Percentiles rank a stretch among this genome's conserved stretches.
Evolutionary conservation across 2,797 vertebrate genomes (phyloP).

Genomic region (Setipinna tenuifilis): DNA sequence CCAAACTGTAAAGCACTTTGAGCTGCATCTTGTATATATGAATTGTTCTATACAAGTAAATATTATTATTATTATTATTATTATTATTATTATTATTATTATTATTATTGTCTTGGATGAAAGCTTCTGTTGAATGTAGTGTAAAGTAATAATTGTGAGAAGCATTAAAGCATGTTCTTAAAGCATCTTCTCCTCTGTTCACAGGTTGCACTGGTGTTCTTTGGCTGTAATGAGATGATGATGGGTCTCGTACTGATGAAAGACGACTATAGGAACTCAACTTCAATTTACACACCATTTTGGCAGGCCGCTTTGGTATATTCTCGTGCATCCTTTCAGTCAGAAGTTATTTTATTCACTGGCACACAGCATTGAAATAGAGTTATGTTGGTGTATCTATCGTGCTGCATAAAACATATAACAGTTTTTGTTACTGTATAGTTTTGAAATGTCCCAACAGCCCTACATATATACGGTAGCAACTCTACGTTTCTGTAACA

Average conservation of each 20-base stretch:
- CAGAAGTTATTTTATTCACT: background rate
- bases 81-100: too few species aligned
- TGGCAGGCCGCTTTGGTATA: constrained; percentile 68
- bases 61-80: too few species aligned
- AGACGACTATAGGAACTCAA: fast-evolving
- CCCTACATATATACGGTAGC: too few species aligned
- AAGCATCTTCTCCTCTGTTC: background rate
- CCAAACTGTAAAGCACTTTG: too few species aligned
- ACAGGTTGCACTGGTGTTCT: constrained; percentile 63
- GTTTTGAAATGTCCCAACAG: background rate
- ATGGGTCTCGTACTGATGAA: constrained; percentile 55
- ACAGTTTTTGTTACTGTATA: background rate
- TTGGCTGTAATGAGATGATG: constrained; percentile 65
- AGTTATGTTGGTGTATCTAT: background rate
- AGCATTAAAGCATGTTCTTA: background rate
- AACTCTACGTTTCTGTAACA: too few species aligned
- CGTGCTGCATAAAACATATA: background rate
- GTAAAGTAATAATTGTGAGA: constrained; percentile 7
- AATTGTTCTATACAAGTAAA: too few species aligned
- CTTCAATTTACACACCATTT: constrained; percentile 50
- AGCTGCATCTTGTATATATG: too few species aligned
- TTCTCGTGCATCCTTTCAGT: background rate
- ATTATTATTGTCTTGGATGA: too few species aligned
- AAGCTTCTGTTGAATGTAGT: too few species aligned
- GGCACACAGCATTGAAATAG: background rate